A percentile compares a stretch with the other conserved stretches of the same genome.
phyloP scores from a whole-genome alignment of 2,888 invertebrate species.

The Drosophila neotestacea region DNA sequence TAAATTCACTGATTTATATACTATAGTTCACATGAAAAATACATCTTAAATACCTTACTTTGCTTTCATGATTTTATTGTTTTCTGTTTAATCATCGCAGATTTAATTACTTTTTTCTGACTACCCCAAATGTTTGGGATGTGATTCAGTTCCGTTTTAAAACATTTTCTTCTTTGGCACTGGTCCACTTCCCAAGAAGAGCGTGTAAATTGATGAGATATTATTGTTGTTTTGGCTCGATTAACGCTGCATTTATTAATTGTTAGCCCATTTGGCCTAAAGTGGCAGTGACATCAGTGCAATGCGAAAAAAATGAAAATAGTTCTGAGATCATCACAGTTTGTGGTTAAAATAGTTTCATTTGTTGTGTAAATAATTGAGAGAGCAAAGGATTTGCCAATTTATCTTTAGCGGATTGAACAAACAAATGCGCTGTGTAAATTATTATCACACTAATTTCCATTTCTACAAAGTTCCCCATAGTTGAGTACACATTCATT shows the following conservation, averaged over 20 bases:
- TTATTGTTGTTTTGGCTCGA: conserved; percentile 11
- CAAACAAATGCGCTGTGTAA: conserved; percentile 27
- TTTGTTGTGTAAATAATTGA: conserved; percentile 15
- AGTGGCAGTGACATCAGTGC: conserved; percentile 63
- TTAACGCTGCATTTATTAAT: conserved; percentile 40
- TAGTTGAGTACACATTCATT: not conserved
- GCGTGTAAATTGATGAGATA: conserved; percentile 18
- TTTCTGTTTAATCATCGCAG: not conserved
- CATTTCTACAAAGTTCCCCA: not conserved
- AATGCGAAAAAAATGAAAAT: conserved; percentile 22
- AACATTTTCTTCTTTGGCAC: conserved; percentile 33
- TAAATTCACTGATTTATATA: not conserved
- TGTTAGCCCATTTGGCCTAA: conserved; percentile 34
- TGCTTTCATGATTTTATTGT: not conserved
- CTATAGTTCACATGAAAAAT: not conserved
- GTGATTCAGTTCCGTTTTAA: conserved; percentile 44
- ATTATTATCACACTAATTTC: conserved; percentile 25
- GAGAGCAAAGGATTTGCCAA: conserved; percentile 30
- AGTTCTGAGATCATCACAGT: conserved; percentile 41
- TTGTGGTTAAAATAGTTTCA: conserved; percentile 20
- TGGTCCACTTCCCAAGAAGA: conserved; percentile 34
- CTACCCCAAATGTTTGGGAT: conserved; percentile 10
- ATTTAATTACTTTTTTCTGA: conserved; percentile 12
- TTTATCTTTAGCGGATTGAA: conserved; percentile 23
- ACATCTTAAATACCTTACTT: not conserved